Evolutionary conservation across 2,113 vertebrate species (phyloP), one percentile per base, ranked within the genome.

Genomic region (Azemiops feae): DNA sequence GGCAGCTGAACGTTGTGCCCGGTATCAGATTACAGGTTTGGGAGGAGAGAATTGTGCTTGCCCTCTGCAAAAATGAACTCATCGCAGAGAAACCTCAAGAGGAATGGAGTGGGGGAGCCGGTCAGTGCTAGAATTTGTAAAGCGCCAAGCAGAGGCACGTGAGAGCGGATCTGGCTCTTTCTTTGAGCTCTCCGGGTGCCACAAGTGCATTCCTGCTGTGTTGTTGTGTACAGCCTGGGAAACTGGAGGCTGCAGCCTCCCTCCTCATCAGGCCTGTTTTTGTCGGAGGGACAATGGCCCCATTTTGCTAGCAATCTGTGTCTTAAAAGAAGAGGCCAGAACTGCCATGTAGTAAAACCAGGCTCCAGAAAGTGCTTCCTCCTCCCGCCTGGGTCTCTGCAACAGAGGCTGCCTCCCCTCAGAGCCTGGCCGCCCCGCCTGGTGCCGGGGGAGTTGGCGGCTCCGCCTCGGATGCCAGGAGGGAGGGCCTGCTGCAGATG

Each of bases 301-400:
- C 0, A 16, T n/a, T 95, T 87, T 85, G n/a, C 16, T 14, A 52
- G n/a, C 23, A 57, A 11, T 27, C 0, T 30, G 11, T 39, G 27
- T 30, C 30, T 47, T 34, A 14, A n/a, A 64, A 16, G 14, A 54
- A 45, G 85, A 16, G 22, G 89, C 18, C 45, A 86, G 85, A 43
- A 0, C 0, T 0, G 0, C 43, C 0, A 0, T 0, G 0, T 7
- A 1, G 22, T 50, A 0, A 0, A 16, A 43, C 11, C 81, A 4
- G 12, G 5, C 85, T 88, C 54, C n/a, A 10, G 50, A 9, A 0
- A 0, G 0, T 14, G 5, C 43, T 57, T 39, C 18, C 55, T 34
- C 30, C n/a, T 30, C 16, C 43, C n/a, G 89, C 52, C 91, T 93
- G 39, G 0, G 0, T 85, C 85, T 92, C 88, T 85, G 86, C 88